Conservation (phyloP, 2,797 vertebrate genomes). For the Kryptolebias ocellatus region DNA sequence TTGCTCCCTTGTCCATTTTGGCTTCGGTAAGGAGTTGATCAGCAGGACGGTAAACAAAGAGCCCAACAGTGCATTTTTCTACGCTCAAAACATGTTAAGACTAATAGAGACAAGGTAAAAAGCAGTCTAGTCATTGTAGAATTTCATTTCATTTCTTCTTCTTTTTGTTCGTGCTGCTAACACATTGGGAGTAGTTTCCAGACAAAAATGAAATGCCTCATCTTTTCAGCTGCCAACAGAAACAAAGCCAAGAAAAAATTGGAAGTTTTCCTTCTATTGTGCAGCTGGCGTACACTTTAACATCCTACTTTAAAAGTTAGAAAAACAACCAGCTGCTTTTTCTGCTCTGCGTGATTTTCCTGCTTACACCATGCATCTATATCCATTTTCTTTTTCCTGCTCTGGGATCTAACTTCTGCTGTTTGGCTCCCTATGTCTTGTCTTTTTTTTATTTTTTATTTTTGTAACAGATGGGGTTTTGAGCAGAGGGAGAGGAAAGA, state of each 20-base stretch:
- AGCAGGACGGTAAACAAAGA: not conserved
- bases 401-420: slow-evolving; percentile 20
- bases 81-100: not conserved
- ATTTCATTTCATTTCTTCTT: not conserved
- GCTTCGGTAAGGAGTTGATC: not conserved
- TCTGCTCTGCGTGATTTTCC: slow-evolving; percentile 40
- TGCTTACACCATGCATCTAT: slow-evolving; percentile 46
- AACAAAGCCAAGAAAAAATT: slow-evolving; percentile 60
- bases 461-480: slow-evolving; percentile 69
- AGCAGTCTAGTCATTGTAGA: not conserved
- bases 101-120: slow-evolving; percentile 12
- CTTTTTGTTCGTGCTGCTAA: slow-evolving; percentile 26
- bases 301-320: slow-evolving; percentile 63
- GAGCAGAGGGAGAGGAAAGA: slow-evolving; percentile 14
- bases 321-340: slow-evolving; percentile 59
- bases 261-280: slow-evolving; percentile 63
- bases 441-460: slow-evolving; percentile 21
- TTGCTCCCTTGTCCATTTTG: not conserved
- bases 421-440: slow-evolving; percentile 43
- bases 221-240: slow-evolving; percentile 55
- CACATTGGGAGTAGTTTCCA: slow-evolving; percentile 38
- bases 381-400: slow-evolving; percentile 44
- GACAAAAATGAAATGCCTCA: slow-evolving; percentile 24
- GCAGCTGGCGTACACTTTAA: slow-evolving; percentile 60
- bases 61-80: slow-evolving; percentile 1